Evolutionary conservation across 2,113 vertebrate species (phyloP), one percentile per base, ranked within the genome.

Genomic region (Glaucidium brasilianum): DNA sequence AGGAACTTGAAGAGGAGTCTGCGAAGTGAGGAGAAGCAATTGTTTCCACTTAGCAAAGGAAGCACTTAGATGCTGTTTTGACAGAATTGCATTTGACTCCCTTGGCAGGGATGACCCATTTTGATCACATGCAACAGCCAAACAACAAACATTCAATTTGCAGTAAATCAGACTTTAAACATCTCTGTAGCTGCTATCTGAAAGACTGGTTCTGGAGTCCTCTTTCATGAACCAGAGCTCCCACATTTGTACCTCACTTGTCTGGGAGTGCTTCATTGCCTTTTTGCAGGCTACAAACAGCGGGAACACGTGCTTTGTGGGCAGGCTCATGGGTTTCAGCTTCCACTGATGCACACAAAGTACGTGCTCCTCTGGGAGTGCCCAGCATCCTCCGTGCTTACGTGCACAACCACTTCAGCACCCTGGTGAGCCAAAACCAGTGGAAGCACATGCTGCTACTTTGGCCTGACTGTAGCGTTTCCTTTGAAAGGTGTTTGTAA

Each of bases 401-500:
- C 7, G 4, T 91, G 77, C 62, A 30, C 69, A 85, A 8, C 45
- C 53, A 15, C 83, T 93, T 71, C 73, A 86, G 92, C 64, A 75
- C 64, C 80, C 88, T n/a, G 41, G 52, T n/a, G 90, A 82, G 84
- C 69, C 91, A 77, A 45, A 78, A 30, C n/a, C 76, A 64, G 86
- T 86, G 86, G 84, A 62, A 96, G 86, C 92, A 89, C 84, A 91
- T 30, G 8, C 58, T 76, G 95, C 80, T 87, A 8, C 94, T 92
- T 75, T 95, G 91, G 91, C 84, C 89, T 1, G 10, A 27, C 81
- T 73, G 59, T 73, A 88, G 41, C 71, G 6, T 85, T 90, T 96
- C 84, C 92, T 96, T 88, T 97, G 95, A 94, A 95, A 95, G 91
- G 87, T 96, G 95, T 96, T 96, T 96, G 94, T 68, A 88, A 71